Evolutionary conservation across 2,888 invertebrate species (phyloP).

Genomic region (Zygaena filipendulae): DNA sequence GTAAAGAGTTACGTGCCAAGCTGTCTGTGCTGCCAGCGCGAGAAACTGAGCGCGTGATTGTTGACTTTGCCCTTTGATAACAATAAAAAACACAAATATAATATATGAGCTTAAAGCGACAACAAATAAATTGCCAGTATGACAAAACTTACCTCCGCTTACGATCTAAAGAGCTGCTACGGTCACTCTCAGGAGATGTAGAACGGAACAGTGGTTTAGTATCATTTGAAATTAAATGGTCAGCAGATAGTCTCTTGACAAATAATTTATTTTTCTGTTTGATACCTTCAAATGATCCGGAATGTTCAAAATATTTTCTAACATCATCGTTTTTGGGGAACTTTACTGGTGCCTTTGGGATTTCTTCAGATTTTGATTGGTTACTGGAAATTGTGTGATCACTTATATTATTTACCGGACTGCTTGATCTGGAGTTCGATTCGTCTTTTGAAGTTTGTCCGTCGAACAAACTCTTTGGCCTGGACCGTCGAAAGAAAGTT

Average conservation of each 20-base stretch:
- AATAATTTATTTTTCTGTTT: conserved; percentile 54
- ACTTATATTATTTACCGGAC: conserved; percentile 47
- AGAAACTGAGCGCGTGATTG: conserved; percentile 47
- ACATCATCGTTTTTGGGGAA: conserved; percentile 49
- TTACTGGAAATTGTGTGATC: conserved; percentile 39
- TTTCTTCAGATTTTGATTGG: conserved; percentile 51
- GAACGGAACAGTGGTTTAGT: conserved; percentile 45
- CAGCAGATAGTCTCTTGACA: conserved; percentile 58
- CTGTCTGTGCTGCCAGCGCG: conserved; percentile 72
- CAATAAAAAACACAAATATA: background rate
- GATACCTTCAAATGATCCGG: conserved; percentile 57
- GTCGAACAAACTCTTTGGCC: conserved; percentile 51
- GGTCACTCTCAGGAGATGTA: conserved; percentile 60
- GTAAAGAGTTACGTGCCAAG: conserved; percentile 77
- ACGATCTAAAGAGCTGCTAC: conserved; percentile 56
- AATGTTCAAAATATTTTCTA: conserved; percentile 53
- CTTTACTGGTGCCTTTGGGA: conserved; percentile 48
- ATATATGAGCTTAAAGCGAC: too few species aligned
- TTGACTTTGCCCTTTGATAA: conserved; percentile 42
- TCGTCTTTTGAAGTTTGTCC: conserved; percentile 38
- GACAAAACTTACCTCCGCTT: conserved; percentile 42
- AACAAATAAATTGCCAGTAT: background rate
- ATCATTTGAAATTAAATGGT: conserved; percentile 56
- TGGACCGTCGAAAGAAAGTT: conserved; percentile 53
- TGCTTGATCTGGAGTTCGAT: conserved; percentile 36